These are phyloP conservation scores for Vesta saturnalis DNA, from an alignment of 2,888 invertebrate genomes.

Conservation along the genomic window DNA sequence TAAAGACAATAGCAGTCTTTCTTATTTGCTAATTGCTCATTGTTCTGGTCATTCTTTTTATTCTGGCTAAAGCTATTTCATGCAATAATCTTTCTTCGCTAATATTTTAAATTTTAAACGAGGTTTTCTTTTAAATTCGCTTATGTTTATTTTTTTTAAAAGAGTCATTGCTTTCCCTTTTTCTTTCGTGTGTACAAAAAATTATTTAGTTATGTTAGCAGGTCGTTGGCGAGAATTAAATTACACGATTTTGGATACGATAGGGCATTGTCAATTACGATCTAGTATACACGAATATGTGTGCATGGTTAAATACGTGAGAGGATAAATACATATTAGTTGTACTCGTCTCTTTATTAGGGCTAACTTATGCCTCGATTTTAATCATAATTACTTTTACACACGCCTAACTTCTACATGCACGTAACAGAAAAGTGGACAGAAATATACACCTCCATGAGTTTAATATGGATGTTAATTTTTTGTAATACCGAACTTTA, in stretches of 20 bases:
- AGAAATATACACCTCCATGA: too few species aligned
- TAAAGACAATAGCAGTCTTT: constrained; percentile 37
- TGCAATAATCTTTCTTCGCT: constrained; percentile 12
- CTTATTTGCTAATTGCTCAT: constrained; percentile 42
- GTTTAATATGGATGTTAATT: too few species aligned
- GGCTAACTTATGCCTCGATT: background rate
- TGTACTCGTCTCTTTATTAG: constrained; percentile 1
- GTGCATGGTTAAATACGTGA: background rate
- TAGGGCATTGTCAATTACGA: constrained; percentile 1
- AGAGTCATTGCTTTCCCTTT: too few species aligned
- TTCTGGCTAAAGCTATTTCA: constrained; percentile 27
- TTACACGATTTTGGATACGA: background rate
- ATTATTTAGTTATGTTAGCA: background rate
- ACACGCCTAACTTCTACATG: background rate
- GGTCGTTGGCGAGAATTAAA: background rate
- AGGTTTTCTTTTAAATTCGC: background rate
- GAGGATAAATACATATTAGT: background rate
- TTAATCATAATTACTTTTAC: background rate
- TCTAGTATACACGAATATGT: background rate
- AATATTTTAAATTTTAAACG: constrained; percentile 2
- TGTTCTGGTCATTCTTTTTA: constrained; percentile 32
- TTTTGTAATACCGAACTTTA: too few species aligned
- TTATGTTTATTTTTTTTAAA: background rate
- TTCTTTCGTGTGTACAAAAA: background rate
- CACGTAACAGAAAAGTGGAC: background rate